These are phyloP conservation scores for Oscheius sp. DNA, from an alignment of 2,888 invertebrate species.

Conservation along the genomic window DNA sequence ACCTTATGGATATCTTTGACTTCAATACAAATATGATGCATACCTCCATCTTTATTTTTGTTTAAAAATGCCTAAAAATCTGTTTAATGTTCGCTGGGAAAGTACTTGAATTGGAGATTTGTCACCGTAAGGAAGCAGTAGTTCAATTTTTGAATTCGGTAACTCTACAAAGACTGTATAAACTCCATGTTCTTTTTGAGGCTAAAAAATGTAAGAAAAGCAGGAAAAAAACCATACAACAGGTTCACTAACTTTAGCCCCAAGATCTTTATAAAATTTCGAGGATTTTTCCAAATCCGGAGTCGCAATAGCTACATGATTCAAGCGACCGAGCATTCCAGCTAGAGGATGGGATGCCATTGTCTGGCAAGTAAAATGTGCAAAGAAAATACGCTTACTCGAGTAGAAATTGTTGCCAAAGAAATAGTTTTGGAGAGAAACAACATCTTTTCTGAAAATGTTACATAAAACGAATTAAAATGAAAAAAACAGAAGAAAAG, in stretches of 20 bases:
- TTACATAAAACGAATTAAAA: neutral
- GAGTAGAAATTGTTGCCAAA: neutral
- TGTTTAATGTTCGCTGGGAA: neutral
- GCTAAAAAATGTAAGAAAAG: conserved; percentile 57
- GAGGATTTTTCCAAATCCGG: conserved; percentile 74
- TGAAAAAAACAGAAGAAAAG: neutral
- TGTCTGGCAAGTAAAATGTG: conserved; percentile 33
- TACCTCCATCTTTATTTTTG: conserved; percentile 76
- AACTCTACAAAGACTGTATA: conserved; percentile 77
- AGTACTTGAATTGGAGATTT: conserved; percentile 75
- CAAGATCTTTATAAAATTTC: conserved; percentile 74
- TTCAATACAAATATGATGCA: conserved; percentile 77
- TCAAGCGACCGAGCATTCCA: conserved; percentile 74
- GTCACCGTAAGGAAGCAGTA: conserved; percentile 75
- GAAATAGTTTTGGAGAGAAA: neutral
- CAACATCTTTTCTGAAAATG: neutral
- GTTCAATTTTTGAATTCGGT: conserved; percentile 76
- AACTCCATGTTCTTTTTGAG: conserved; percentile 76
- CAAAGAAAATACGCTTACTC: neutral
- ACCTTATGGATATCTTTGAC: conserved; percentile 69
- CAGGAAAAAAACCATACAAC: conserved; percentile 47
- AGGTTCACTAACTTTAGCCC: conserved; percentile 74
- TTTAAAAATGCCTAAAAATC: conserved; percentile 74
- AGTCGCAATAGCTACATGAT: conserved; percentile 77
- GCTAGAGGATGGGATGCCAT: conserved; percentile 55